Conservation (phyloP, 2,797 vertebrate genomes). For the Decapterus maruadsi region DNA sequence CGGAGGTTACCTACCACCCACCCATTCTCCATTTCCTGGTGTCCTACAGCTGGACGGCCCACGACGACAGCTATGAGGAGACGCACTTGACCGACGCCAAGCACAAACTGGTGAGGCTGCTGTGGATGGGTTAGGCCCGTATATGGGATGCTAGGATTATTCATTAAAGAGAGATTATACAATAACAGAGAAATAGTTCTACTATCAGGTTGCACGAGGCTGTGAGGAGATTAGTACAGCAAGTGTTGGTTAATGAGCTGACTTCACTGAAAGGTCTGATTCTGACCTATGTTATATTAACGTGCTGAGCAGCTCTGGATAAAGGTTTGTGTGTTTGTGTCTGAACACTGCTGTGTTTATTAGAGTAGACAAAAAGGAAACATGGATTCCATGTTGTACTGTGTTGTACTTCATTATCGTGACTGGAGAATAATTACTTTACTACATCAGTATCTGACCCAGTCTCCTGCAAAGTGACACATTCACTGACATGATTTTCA, state of each 20-base stretch:
- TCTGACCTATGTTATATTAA: constrained; percentile 1
- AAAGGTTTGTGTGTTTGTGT: background rate
- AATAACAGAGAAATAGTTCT: background rate
- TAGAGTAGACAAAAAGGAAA: background rate
- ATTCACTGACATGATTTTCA: background rate
- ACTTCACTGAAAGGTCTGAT: background rate
- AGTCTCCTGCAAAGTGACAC: background rate
- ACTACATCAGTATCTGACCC: background rate
- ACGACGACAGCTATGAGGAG: constrained; percentile 96
- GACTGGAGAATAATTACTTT: background rate
- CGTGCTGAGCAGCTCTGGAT: background rate
- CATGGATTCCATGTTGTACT: background rate
- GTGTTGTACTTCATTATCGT: background rate
- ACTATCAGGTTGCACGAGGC: background rate
- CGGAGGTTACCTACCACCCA: constrained; percentile 93
- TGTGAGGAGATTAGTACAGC: background rate
- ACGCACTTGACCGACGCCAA: constrained; percentile 93
- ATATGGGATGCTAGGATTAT: background rate
- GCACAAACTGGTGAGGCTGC: constrained; percentile 92
- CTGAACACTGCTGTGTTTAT: background rate
- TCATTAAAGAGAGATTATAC: background rate
- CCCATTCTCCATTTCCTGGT: constrained; percentile 97
- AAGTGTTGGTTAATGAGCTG: background rate
- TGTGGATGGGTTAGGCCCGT: background rate
- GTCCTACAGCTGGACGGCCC: constrained; percentile 97